Base-by-base conservation (phyloP, 2,113 vertebrate genomes). In the Psilopsiagon aymara region DNA sequence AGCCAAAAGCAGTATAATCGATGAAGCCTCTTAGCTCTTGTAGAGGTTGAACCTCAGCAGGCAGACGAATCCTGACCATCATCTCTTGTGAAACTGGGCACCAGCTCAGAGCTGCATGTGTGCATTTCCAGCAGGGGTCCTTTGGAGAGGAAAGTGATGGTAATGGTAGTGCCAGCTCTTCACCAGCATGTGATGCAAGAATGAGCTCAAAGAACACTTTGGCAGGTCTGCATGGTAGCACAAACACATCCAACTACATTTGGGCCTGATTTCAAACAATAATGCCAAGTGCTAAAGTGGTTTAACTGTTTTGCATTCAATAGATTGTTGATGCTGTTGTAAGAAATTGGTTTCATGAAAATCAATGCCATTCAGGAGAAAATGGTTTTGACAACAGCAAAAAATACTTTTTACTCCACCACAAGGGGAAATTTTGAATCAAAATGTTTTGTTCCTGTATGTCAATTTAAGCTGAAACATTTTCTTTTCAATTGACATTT, bases 401-500 rank as follows among this genome's bases (percentile, higher is more conserved):
- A 63, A 74, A 66, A n/a, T 25, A 28, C 39, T 55, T 91, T 92
- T 92, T 57, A 66, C 21, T 82, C 80, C 41, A 14, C 55, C 67
- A 76, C 19, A 88, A 78, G 68, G 21, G 27, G 51, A 95, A 73
- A 90, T 87, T 82, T 69, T 70, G 59, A 85, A 77, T 87, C 70
- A 62, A 94, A 94, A 85, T 92, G 44, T 92, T 96, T 94, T 85
- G 33, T 87, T 82, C 75, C 31, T 62, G 1, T 59, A 41, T 59
- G 28, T 66, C 63, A 85, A 41, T 69, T 85, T 75, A 69, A 76
- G 41, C 67, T 70, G 87, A 89, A 94, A 94, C 86, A 79, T 52
- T 95, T 86, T 89, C 57, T 87, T 92, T 76, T 44, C 52, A 93
- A 88, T 51, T 77, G 90, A 91, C 87, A 85, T 95, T 97, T 96